Percentiles rank a stretch among this genome's conserved stretches.
Conservation (phyloP, 2,797 vertebrate species). For the Leptatherina wallacei region DNA sequence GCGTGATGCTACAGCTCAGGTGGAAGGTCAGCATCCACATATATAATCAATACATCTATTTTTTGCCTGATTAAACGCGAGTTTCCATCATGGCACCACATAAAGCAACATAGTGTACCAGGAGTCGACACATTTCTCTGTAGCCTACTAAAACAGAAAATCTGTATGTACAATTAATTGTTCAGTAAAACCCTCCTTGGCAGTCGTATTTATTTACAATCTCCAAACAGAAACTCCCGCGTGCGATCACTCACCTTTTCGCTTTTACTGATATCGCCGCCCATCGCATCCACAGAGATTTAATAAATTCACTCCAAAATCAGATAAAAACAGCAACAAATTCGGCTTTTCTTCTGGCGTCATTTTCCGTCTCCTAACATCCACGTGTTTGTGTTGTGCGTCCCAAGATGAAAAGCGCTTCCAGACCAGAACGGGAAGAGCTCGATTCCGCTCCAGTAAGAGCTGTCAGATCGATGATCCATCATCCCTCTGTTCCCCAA, state of each 20-base stretch:
- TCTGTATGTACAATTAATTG: background rate
- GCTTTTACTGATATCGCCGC: slow-evolving; percentile 56
- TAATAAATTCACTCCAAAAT: background rate
- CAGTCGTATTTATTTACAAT: background rate
- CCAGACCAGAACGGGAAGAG: background rate
- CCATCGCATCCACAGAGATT: slow-evolving; percentile 58
- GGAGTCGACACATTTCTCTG: background rate
- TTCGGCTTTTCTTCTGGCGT: background rate
- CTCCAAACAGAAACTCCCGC: background rate
- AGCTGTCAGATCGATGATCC: slow-evolving; percentile 54
- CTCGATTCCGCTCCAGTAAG: slow-evolving; percentile 66
- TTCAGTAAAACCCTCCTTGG: background rate
- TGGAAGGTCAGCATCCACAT: slow-evolving; percentile 27
- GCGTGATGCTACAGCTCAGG: background rate
- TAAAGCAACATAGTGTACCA: background rate
- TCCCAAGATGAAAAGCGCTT: background rate
- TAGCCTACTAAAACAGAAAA: background rate
- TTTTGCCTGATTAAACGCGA: background rate
- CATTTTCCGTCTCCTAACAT: background rate
- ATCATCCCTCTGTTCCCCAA: slow-evolving; percentile 17
- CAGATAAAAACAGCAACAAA: rapidly evolving
- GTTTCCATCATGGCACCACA: background rate
- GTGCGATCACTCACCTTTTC: slow-evolving; percentile 50
- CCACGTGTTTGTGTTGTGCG: slow-evolving; percentile 14
- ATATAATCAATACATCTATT: slow-evolving; percentile 30